A percentile compares a stretch with the other conserved stretches of the same genome.
Conservation (phyloP, 2,888 invertebrate species). For the Himalopsyche kuldschensis region DNA sequence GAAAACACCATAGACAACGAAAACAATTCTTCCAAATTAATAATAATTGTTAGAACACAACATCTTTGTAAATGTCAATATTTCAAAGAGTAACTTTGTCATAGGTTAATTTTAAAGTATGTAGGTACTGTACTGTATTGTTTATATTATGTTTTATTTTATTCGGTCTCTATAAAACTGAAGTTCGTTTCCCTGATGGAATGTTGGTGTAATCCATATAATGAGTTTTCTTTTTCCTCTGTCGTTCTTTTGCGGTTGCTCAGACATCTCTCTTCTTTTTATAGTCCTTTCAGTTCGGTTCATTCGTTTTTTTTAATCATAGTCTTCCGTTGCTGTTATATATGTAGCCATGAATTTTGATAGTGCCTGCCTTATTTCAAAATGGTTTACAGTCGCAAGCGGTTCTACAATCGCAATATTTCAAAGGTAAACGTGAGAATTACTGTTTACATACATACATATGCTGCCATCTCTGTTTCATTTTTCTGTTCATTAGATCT, state of each 20-base stretch:
- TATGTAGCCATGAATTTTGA: not conserved
- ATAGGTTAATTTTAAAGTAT: not conserved
- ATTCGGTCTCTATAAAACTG: not conserved
- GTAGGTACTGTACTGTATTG: not conserved
- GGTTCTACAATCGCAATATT: not conserved
- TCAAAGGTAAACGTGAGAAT: not conserved
- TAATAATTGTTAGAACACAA: not conserved
- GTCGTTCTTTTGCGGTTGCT: not conserved
- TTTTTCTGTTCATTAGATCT: not conserved
- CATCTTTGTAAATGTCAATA: not conserved
- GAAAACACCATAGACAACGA: not conserved
- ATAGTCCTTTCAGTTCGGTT: not conserved
- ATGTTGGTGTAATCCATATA: constrained; percentile 61
- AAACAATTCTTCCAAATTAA: not conserved
- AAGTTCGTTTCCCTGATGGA: constrained; percentile 59
- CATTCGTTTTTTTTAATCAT: not conserved
- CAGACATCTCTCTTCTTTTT: not conserved
- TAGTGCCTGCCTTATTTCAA: not conserved
- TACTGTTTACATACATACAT: not conserved
- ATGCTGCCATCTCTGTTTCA: not conserved
- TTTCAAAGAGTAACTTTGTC: not conserved
- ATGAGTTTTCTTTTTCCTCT: not conserved
- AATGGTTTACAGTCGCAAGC: not conserved
- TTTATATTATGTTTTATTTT: not conserved
- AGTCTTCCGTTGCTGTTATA: not conserved